phyloP scores from a whole-genome alignment of 2,888 invertebrate genomes.

The Hirtodrosophila cameraria region DNA sequence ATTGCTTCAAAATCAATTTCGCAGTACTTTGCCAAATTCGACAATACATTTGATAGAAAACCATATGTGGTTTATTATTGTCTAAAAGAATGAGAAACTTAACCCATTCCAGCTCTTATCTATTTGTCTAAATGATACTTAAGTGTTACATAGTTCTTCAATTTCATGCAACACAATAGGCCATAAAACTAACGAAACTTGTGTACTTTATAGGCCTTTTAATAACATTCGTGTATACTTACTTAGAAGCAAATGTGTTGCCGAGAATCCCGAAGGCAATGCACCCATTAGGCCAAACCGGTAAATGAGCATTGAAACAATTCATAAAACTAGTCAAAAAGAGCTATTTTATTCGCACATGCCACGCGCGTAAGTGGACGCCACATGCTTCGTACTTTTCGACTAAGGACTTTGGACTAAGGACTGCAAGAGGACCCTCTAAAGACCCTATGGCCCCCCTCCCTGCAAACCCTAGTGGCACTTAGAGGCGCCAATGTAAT shows the following conservation, averaged over 20 bases:
- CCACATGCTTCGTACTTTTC: slow-evolving; percentile 3
- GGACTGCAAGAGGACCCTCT: background rate
- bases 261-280: slow-evolving; percentile 52
- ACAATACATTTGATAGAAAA: no score
- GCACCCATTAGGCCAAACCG: slow-evolving; percentile 73
- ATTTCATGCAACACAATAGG: slow-evolving; percentile 1
- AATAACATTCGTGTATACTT: slow-evolving; percentile 34
- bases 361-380: slow-evolving; percentile 62
- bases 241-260: slow-evolving; percentile 28
- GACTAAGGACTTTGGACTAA: background rate
- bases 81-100: no score
- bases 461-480: slow-evolving; percentile 16
- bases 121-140: slow-evolving; percentile 2
- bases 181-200: slow-evolving; percentile 16
- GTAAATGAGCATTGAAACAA: slow-evolving; percentile 78
- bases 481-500: slow-evolving; percentile 69
- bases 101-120: background rate
- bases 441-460: background rate
- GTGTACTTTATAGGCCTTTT: slow-evolving; percentile 44
- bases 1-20: no score
- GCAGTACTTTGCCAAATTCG: no score
- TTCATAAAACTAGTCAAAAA: slow-evolving; percentile 73
- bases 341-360: slow-evolving; percentile 56
- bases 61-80: no score
- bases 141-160: slow-evolving; percentile 4